A percentile compares a stretch with the other conserved stretches of the same genome.
Evolutionary conservation across 2,797 vertebrate species (phyloP).

Genomic region (Anas bernieri): DNA sequence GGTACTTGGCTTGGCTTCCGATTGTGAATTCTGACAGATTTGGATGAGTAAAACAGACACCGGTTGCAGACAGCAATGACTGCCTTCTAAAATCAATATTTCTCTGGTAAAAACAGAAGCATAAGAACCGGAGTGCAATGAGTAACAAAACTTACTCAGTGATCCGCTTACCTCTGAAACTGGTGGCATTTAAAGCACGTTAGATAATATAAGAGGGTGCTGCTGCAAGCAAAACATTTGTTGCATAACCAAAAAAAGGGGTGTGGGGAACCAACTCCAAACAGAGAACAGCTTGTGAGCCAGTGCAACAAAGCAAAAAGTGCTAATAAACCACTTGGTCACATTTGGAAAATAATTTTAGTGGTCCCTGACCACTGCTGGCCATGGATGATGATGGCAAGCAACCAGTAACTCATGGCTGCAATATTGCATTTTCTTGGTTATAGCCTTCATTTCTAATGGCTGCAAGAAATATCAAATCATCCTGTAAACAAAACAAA

Average conservation of each 20-base stretch:
- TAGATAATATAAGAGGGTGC: neutral
- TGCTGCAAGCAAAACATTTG: neutral
- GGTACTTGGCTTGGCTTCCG: neutral
- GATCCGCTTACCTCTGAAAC: neutral
- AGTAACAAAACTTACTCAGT: neutral
- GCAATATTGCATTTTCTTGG: neutral
- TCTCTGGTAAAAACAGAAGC: conserved; percentile 12
- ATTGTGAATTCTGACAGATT: conserved; percentile 23
- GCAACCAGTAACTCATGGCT: neutral
- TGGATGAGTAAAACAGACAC: conserved; percentile 5
- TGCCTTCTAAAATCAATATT: conserved; percentile 31
- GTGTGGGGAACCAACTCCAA: neutral
- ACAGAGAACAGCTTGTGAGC: neutral
- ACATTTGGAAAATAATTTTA: neutral
- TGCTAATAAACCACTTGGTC: neutral
- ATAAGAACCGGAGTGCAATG: neutral
- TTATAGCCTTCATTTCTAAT: neutral
- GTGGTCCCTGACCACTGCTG: neutral
- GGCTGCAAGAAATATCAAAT: neutral
- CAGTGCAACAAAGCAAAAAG: neutral
- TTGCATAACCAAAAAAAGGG: neutral
- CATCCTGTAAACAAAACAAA: neutral
- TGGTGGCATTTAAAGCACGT: neutral
- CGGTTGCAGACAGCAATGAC: neutral
- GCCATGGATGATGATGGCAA: neutral